These are phyloP conservation scores for Brachionus manjavacas DNA, from an alignment of 1,140 invertebrate genomes.

Conservation along the genomic window DNA sequence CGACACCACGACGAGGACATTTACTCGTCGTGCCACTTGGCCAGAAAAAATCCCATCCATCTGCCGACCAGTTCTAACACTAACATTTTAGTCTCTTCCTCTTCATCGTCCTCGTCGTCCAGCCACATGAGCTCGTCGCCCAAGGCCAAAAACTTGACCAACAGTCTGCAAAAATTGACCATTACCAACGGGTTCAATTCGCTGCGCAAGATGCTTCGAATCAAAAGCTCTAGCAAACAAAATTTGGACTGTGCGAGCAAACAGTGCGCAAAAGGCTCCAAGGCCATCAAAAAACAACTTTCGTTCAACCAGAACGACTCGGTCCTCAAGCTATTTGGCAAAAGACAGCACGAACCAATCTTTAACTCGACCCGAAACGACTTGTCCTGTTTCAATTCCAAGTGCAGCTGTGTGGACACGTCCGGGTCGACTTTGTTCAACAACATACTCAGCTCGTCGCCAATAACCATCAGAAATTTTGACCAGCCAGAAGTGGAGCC, in stretches of 20 bases:
- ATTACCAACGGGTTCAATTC: slow-evolving; percentile 4
- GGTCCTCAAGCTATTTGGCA: background rate
- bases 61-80: background rate
- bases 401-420: background rate
- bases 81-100: background rate
- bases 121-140: background rate
- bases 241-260: background rate
- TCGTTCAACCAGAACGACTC: background rate
- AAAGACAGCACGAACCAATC: background rate
- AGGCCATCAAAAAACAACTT: background rate
- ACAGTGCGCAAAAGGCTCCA: background rate
- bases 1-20: background rate
- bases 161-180: background rate
- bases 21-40: slow-evolving; percentile 36
- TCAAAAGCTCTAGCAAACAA: background rate
- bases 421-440: background rate
- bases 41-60: background rate
- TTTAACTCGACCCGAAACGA: background rate
- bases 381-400: background rate
- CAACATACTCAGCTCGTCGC: background rate
- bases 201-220: background rate
- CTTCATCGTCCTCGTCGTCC: background rate
- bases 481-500: background rate
- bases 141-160: background rate
- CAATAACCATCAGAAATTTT: background rate